These are phyloP conservation scores for Folsomia manolachei DNA, from an alignment of 2,888 invertebrate species.

Conservation along the genomic window DNA sequence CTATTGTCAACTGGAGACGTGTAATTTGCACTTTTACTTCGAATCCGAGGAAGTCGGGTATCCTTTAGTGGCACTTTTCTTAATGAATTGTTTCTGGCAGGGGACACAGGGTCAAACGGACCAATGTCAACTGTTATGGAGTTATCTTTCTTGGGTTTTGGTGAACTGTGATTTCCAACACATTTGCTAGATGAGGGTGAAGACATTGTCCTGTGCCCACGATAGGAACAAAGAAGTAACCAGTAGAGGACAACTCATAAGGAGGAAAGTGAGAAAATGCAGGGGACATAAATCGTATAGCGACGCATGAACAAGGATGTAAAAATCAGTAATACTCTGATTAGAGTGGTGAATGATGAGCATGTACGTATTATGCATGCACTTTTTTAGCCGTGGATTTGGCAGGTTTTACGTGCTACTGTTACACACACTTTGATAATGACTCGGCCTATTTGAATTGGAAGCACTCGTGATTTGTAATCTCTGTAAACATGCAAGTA, in stretches of 20 bases:
- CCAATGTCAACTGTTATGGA: not conserved
- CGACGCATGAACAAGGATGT: not conserved
- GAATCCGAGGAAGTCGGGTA: not conserved
- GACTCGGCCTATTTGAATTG: not conserved
- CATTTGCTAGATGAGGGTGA: not conserved
- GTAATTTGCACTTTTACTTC: not conserved
- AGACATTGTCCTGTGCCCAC: not conserved
- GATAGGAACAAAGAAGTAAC: not conserved
- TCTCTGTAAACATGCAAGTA: not conserved
- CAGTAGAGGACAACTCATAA: not conserved
- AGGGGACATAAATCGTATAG: not conserved
- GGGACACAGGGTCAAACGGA: not conserved
- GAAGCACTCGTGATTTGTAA: not conserved
- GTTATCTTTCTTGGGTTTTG: too few relatives aligned
- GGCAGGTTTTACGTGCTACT: not conserved
- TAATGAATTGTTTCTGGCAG: not conserved
- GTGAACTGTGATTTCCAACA: not conserved
- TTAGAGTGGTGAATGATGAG: too few relatives aligned
- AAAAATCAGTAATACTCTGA: too few relatives aligned
- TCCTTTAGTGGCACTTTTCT: slow-evolving; percentile 3
- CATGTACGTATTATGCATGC: too few relatives aligned
- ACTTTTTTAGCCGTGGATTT: too few relatives aligned
- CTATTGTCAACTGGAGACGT: not conserved
- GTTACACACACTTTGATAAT: not conserved
- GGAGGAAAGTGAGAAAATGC: not conserved